Percentiles rank a stretch among this genome's conserved stretches.
phyloP scores from a whole-genome alignment of 2,113 vertebrate genomes.

The Pao palembangensis region DNA sequence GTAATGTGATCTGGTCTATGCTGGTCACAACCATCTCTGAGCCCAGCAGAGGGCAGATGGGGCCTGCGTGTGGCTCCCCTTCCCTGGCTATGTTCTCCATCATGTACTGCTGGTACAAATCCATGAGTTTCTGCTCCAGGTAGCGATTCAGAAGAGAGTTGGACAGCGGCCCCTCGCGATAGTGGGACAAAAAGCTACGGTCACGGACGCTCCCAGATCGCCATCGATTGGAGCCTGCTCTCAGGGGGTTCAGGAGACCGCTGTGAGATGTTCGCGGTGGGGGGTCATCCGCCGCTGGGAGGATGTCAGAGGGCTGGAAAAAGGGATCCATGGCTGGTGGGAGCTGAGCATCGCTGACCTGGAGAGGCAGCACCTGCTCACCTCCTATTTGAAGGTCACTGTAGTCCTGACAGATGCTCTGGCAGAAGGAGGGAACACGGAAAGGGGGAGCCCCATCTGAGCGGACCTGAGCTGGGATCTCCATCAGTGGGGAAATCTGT shows the following conservation, averaged over 20 bases:
- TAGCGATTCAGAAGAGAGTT: conserved; percentile 90
- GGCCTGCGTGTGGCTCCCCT: conserved; percentile 34
- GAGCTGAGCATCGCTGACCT: conserved; percentile 69
- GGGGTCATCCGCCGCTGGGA: conserved; percentile 72
- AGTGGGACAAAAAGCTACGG: conserved; percentile 79
- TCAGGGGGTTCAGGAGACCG: conserved; percentile 41
- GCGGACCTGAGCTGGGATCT: conserved; percentile 61
- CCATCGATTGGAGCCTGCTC: conserved; percentile 81
- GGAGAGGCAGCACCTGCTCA: conserved; percentile 88
- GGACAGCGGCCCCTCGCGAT: conserved; percentile 83
- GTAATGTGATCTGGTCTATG: conserved; percentile 89
- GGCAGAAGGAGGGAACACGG: conserved; percentile 88
- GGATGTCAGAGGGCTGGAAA: conserved; percentile 87
- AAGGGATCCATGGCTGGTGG: conserved; percentile 80
- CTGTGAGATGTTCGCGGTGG: conserved; percentile 21
- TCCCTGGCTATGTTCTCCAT: conserved; percentile 81
- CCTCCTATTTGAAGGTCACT: conserved; percentile 92
- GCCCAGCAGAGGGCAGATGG: conserved; percentile 81
- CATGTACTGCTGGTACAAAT: conserved; percentile 91
- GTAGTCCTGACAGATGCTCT: conserved; percentile 94
- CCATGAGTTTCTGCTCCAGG: conserved; percentile 89
- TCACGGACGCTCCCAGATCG: conserved; percentile 77
- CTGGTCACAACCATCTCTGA: conserved; percentile 89
- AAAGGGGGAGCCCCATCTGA: conserved; percentile 76
- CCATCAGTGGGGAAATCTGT: conserved; percentile 64